These are phyloP conservation scores for Uromys caudimaculatus DNA, from an alignment of 2,797 vertebrate species.

Conservation along the genomic window DNA sequence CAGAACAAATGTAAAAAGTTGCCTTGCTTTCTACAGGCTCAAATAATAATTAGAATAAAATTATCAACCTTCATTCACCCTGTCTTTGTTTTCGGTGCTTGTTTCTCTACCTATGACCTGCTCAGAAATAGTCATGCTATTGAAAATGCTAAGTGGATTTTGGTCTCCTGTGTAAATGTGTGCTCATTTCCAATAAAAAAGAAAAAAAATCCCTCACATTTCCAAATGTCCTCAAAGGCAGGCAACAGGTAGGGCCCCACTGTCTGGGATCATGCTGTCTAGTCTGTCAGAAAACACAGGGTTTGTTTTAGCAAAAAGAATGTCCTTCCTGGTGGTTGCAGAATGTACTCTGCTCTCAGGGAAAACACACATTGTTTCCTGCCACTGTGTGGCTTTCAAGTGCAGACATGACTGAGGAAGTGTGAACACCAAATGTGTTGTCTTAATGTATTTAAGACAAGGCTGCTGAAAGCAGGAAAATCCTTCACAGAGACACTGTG, in stretches of 20 bases:
- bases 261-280: conserved; percentile 77
- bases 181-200: conserved; percentile 82
- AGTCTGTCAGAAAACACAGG: conserved; percentile 73
- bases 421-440: conserved; percentile 87
- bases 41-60: conserved; percentile 27
- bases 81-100: conserved; percentile 73
- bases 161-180: conserved; percentile 81
- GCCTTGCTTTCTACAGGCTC: conserved; percentile 66
- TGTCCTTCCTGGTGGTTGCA: conserved; percentile 78
- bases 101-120: conserved; percentile 77
- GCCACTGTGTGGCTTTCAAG: conserved; percentile 84
- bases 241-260: conserved; percentile 70
- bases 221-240: conserved; percentile 76
- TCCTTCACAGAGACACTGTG: conserved; percentile 85
- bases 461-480: conserved; percentile 88
- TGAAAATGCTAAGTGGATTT: conserved; percentile 81
- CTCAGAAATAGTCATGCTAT: conserved; percentile 83
- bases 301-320: conserved; percentile 80
- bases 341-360: conserved; percentile 79
- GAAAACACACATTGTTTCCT: conserved; percentile 82
- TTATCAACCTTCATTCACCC: conserved; percentile 40
- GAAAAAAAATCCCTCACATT: neutral
- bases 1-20: conserved; percentile 76
- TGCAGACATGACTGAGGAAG: conserved; percentile 83
- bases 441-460: conserved; percentile 88